These are phyloP conservation scores for Lepus townsendii DNA, from an alignment of 2,797 vertebrate genomes.

Conservation along the genomic window DNA sequence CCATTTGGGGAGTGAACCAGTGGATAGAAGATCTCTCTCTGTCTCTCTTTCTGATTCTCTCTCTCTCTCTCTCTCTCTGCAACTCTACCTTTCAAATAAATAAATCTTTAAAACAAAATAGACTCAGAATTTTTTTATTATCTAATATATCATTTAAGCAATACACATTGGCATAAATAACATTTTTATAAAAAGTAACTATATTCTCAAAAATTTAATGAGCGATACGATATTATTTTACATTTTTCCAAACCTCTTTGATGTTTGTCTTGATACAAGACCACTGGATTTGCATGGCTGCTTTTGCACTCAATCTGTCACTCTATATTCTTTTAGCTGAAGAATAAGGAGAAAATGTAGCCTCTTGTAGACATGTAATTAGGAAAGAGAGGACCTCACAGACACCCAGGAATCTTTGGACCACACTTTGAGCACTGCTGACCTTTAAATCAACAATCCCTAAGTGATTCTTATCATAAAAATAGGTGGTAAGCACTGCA, in stretches of 20 bases:
- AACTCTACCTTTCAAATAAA: too few species aligned
- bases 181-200: conserved; percentile 58
- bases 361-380: conserved; percentile 35
- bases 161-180: conserved; percentile 40
- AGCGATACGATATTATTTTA: conserved; percentile 45
- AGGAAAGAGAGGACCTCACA: conserved; percentile 20
- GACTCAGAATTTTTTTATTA: background rate
- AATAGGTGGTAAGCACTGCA: background rate
- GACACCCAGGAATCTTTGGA: background rate
- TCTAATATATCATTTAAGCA: conserved; percentile 44
- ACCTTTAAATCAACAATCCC: conserved; percentile 26
- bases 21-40: too few species aligned
- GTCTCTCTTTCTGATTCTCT: too few species aligned
- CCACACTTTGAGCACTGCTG: conserved; percentile 42
- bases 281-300: background rate
- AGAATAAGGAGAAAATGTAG: conserved; percentile 11
- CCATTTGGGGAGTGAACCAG: too few species aligned
- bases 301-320: conserved; percentile 43
- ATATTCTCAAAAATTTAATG: conserved; percentile 38
- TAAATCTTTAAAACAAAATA: conserved; percentile 12
- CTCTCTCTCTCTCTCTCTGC: too few species aligned
- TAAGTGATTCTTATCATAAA: conserved; percentile 40
- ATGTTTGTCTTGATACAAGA: conserved; percentile 55
- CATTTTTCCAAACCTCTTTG: conserved; percentile 43
- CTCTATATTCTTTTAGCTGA: conserved; percentile 47